Evolutionary conservation across 2,113 vertebrate species (phyloP).

Genomic region (Paralichthys olivaceus): DNA sequence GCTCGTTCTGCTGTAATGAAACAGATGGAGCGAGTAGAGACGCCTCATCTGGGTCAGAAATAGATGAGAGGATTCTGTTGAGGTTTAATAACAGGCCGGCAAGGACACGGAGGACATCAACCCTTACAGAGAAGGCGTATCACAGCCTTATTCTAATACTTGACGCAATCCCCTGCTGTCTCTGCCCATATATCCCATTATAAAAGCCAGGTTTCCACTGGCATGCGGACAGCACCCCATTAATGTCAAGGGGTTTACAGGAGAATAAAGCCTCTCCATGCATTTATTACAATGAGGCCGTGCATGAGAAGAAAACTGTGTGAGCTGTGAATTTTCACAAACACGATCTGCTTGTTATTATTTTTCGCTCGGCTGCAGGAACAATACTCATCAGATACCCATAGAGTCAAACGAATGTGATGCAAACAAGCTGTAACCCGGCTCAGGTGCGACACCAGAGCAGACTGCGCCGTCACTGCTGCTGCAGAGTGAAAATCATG

Average conservation of each 20-base stretch:
- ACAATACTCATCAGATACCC: conserved; percentile 24
- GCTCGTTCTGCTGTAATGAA: conserved; percentile 40
- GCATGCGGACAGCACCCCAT: conserved; percentile 14
- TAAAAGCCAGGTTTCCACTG: conserved; percentile 3
- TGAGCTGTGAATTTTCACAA: conserved; percentile 13
- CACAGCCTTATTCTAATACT: conserved; percentile 46
- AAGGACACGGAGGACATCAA: conserved; percentile 44
- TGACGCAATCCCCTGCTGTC: conserved; percentile 30
- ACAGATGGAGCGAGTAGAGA: conserved; percentile 24
- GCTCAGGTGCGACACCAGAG: conserved; percentile 1
- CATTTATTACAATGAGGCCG: conserved; percentile 25
- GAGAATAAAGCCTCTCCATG: conserved; percentile 17
- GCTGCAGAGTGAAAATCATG: conserved; percentile 9
- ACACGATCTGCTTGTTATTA: conserved; percentile 26
- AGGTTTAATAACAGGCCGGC: conserved; percentile 54
- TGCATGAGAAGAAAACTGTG: conserved; percentile 8
- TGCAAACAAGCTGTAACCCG: conserved; percentile 5
- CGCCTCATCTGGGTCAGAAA: conserved; percentile 34
- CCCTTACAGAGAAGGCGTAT: conserved; percentile 33
- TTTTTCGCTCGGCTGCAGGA: conserved; percentile 19
- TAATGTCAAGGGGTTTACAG: conserved; percentile 38
- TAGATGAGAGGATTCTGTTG: conserved; percentile 35
- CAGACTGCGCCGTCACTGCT: neutral
- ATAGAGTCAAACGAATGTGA: conserved; percentile 29
- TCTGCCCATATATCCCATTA: conserved; percentile 49